A percentile compares a stretch with the other conserved stretches of the same genome.
Evolutionary conservation across 2,797 vertebrate species (phyloP).

Genomic region (Pseudochirops cupreus): DNA sequence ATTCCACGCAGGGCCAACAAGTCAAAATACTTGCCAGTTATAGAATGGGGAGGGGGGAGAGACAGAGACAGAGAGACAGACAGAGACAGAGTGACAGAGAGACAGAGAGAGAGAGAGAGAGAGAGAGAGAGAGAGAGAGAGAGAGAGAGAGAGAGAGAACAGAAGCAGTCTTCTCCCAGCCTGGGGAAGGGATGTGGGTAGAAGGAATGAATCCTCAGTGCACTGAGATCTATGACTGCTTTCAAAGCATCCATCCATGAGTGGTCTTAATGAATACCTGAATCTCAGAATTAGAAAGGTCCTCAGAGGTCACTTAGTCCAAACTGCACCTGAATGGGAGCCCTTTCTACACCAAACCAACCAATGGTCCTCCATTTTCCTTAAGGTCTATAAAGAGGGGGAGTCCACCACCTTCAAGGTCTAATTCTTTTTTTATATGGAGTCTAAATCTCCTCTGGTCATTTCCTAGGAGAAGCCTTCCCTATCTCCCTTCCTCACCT

Average conservation of each 20-base stretch:
- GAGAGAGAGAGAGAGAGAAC: too few relatives aligned
- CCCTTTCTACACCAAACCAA: neutral
- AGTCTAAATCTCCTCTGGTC: neutral
- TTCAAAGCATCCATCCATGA: neutral
- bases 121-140: too few relatives aligned
- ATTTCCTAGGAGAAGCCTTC: neutral
- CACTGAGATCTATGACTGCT: neutral
- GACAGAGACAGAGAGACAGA: too few relatives aligned
- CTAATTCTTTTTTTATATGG: neutral
- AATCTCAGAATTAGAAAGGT: neutral
- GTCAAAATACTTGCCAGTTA: neutral
- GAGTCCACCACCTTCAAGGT: neutral
- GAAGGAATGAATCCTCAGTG: neutral
- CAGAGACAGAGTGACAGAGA: too few relatives aligned
- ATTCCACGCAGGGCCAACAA: neutral
- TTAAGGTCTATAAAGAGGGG: neutral
- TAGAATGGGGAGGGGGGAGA: neutral
- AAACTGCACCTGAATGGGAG: neutral
- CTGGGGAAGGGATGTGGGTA: neutral
- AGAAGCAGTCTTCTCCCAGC: neutral
- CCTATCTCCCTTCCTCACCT: neutral
- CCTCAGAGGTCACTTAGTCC: neutral
- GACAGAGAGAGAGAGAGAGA: too few relatives aligned
- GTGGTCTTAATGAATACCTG: neutral
- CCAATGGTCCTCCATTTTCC: neutral